A percentile compares a stretch with the other conserved stretches of the same genome.
Conservation (phyloP, 2,888 invertebrate genomes). For the Prenolepis imparis region DNA sequence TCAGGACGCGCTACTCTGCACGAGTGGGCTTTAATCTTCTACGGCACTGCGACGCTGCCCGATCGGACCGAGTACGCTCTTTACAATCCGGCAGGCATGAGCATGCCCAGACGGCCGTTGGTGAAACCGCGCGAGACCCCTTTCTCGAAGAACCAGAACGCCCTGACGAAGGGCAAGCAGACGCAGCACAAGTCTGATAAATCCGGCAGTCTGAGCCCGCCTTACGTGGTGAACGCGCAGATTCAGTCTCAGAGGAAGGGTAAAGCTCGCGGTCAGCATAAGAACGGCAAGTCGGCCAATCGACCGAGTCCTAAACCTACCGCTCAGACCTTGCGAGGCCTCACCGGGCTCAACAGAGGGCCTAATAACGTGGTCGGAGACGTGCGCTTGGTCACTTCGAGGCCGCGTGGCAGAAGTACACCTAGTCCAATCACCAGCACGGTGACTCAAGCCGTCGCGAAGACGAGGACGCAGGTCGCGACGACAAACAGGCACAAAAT, state of each 20-base stretch:
- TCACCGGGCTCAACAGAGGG: slow-evolving; percentile 82
- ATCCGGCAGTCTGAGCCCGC: slow-evolving; percentile 84
- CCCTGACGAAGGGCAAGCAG: slow-evolving; percentile 81
- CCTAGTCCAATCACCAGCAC: slow-evolving; percentile 75
- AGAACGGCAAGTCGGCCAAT: slow-evolving; percentile 82
- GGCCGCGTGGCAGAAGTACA: slow-evolving; percentile 79
- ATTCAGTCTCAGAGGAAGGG: slow-evolving; percentile 79
- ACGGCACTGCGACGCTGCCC: slow-evolving; percentile 92
- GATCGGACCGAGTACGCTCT: slow-evolving; percentile 83
- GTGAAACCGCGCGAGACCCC: slow-evolving; percentile 80
- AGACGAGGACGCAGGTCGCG: slow-evolving; percentile 45
- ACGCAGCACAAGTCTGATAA: slow-evolving; percentile 88
- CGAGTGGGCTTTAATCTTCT: slow-evolving; percentile 97
- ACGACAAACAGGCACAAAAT: slow-evolving; percentile 70
- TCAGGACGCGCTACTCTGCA: slow-evolving; percentile 95
- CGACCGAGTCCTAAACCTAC: slow-evolving; percentile 87
- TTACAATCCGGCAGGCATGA: slow-evolving; percentile 80
- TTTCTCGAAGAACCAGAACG: slow-evolving; percentile 78
- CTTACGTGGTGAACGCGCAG: slow-evolving; percentile 78
- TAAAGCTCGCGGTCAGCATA: slow-evolving; percentile 82
- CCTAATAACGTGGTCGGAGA: slow-evolving; percentile 74
- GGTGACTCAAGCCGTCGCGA: slow-evolving; percentile 59
- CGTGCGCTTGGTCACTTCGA: slow-evolving; percentile 74
- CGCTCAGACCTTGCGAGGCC: slow-evolving; percentile 87
- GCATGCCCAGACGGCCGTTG: slow-evolving; percentile 79